Evolutionary conservation across 2,888 invertebrate genomes (phyloP), one percentile per base, ranked within the genome.

Genomic region (Periphyllus acericola): DNA sequence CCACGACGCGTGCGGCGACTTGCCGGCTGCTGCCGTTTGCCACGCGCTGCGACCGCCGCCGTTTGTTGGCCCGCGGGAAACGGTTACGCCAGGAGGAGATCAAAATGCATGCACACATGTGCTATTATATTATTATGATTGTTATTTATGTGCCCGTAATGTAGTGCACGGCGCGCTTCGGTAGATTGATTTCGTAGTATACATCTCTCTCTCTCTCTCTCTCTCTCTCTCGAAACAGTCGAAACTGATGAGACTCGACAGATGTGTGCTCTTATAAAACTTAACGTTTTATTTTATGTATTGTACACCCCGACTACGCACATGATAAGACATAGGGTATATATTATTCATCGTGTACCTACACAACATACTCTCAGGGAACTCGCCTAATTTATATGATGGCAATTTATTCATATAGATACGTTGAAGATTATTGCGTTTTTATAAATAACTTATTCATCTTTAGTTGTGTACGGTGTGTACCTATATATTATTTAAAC

Each of bases 71-170:
- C 71, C 60, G 52, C 52, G 19, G 14, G 29, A 60, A 29, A 68
- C 68, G 76, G 87, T 87, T 87, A 81, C 87, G 87, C 81, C 29
- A 25, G 40, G 25, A n/a, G 40, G 80, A 81, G 87, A 87, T 81
- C 46, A 60, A 75, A 87, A 87, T 34, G 46, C n/a, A 60, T 66
- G 55, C 85, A 55, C 83, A 82, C 46, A 78, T 84, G 84, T 34
- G 76, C 84, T 29, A 46, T 83, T 75, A 29, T 55, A 82, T 81
- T 74, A 36, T 55, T 75, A 29, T 60, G 75, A 68, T 82, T 75
- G 29, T 84, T 66, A n/a, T 60, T 81, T 36, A 80, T n/a, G 83
- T 29, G 60, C n/a, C n/a, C 25, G 75, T 66, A 46, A 34, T 75
- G 25, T 29, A 36, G 68, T 36, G 52, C 29, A 74, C 36, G 55